Evolutionary conservation across 37 sponge, comb jelly and placozoan species (phyloP), one percentile per base, ranked within the genome.

Genomic region (Hexactinellida sp.): DNA sequence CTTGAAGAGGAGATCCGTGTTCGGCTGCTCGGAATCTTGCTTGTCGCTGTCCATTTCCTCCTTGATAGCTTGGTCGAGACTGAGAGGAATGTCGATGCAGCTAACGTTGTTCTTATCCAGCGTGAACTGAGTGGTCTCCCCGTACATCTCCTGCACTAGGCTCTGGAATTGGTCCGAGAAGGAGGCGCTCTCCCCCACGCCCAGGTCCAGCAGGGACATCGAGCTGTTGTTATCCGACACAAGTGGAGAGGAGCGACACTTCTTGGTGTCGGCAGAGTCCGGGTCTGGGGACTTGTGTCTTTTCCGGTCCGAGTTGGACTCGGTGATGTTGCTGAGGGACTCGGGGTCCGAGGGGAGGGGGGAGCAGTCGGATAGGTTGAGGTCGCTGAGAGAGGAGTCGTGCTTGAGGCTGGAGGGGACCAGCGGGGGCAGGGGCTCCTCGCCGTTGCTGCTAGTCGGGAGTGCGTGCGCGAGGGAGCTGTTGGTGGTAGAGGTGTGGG

Each of bases 61-160:
- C 76, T 63, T 63, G 34, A 63, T 63, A n/a, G 76, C 76, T 23
- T 63, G 76, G 76, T 63, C 76, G 19, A 63, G 76, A 63, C 76
- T 63, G 34, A 63, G 76, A n/a, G 76, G 76, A 28, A 63, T 63
- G 21, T 63, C 76, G 25, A 63, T 63, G 34, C 76, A 7, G 30
- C 76, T 63, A 1, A 63, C 76, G 34, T 3, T 28, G 13, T 10
- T n/a, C 76, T 63, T 63, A 1, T 63, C 76, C 34, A 63, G 34
- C 3, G 76, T 63, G 76, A 63, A 63, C 52, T 47, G 52, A n/a
- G 21, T 63, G 34, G 19, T 63, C 28, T 63, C 76, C 21, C 30
- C 76, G 34, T 63, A 63, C 28, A 63, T 25, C 28, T 63, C 76
- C 76, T 63, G 76, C 34, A 63, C 76, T 23, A 63, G 76, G 34